These are phyloP conservation scores for Lycia hirtaria DNA, from an alignment of 2,888 invertebrate genomes.

Conservation along the genomic window DNA sequence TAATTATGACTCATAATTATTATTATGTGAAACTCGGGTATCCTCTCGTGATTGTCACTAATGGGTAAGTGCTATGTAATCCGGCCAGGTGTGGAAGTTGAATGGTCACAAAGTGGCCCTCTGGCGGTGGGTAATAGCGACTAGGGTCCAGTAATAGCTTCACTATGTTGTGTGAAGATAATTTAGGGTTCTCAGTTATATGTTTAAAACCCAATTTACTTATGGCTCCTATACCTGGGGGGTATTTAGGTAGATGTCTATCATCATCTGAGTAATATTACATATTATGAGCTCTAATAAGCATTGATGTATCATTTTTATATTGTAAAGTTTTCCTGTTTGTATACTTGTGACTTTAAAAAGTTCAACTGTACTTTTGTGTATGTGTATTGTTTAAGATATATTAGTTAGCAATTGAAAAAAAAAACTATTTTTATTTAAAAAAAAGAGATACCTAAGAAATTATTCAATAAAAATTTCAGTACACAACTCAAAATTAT, in stretches of 20 bases:
- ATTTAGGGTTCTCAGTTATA: constrained; percentile 48
- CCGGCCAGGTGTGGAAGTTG: constrained; percentile 64
- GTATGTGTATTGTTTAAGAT: too few species aligned
- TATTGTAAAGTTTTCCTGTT: background rate
- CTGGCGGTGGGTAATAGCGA: constrained; percentile 55
- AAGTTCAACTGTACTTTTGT: too few species aligned
- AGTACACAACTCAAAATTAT: too few species aligned
- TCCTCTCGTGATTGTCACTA: constrained; percentile 10
- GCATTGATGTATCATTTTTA: background rate
- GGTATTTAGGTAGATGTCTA: too few species aligned
- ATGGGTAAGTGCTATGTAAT: constrained; percentile 47
- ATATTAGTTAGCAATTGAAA: too few species aligned
- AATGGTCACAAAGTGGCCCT: constrained; percentile 51
- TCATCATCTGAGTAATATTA: too few species aligned
- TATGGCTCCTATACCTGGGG: background rate
- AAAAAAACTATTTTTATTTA: too few species aligned
- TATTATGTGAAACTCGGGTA: constrained; percentile 50
- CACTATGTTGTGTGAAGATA: constrained; percentile 35
- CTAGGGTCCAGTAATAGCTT: constrained; percentile 63
- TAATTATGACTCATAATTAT: constrained; percentile 1
- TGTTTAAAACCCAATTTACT: background rate
- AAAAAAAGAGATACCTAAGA: too few species aligned
- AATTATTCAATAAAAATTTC: too few species aligned
- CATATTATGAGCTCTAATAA: background rate
- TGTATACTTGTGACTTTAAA: background rate